phyloP scores from a whole-genome alignment of 2,113 vertebrate species.

The Malaclemys terrapin region DNA sequence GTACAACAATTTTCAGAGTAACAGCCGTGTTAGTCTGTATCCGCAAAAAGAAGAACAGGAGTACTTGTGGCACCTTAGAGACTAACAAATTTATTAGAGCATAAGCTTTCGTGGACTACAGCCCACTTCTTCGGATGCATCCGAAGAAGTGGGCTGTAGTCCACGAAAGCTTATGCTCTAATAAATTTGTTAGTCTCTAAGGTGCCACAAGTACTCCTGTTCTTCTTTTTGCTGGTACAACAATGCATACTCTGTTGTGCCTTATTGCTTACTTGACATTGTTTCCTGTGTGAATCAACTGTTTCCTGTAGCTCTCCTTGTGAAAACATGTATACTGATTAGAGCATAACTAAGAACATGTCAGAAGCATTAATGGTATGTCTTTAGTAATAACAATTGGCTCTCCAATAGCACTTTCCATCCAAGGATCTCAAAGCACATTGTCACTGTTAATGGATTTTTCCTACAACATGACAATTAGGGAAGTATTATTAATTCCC shows the following conservation, averaged over 20 bases:
- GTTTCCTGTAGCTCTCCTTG: neutral
- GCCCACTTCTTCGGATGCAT: no score
- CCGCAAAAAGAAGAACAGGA: no score
- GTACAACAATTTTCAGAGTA: neutral
- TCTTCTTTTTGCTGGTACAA: no score
- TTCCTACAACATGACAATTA: neutral
- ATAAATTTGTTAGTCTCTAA: no score
- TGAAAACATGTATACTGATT: neutral
- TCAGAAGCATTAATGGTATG: neutral
- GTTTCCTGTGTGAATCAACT: neutral
- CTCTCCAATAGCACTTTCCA: neutral
- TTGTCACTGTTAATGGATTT: constrained; percentile 13
- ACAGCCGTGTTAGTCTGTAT: no score
- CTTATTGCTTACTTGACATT: neutral
- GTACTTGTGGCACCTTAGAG: no score
- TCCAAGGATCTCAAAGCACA: neutral
- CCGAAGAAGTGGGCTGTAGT: no score
- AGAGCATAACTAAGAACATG: neutral
- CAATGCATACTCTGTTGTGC: neutral
- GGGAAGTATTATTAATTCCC: constrained; percentile 23
- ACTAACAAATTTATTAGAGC: no score
- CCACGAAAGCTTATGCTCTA: no score
- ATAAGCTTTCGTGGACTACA: no score
- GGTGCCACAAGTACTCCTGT: no score
- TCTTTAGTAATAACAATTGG: neutral